Evolutionary conservation across 1,140 invertebrate species (phyloP).

Genomic region (Anoplolepis gracilipes): DNA sequence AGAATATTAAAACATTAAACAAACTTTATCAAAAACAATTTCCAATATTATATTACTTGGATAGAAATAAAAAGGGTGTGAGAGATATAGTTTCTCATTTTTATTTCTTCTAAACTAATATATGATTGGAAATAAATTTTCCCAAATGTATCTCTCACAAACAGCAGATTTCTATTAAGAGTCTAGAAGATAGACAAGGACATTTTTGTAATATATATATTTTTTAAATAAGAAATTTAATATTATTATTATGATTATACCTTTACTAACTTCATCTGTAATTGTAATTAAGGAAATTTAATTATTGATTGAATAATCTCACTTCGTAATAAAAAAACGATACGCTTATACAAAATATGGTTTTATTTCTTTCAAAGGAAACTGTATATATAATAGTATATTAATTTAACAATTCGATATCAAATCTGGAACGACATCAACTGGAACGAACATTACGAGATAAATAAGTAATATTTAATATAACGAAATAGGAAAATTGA

Average conservation of each 20-base stretch:
- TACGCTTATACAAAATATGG: neutral
- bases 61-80: no score
- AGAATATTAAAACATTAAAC: constrained; percentile 53
- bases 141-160: neutral
- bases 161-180: constrained; percentile 9
- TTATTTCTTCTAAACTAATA: constrained; percentile 5
- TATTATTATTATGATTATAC: neutral
- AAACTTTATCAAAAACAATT: neutral
- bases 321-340: constrained; percentile 36
- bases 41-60: no score
- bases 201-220: no score
- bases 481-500: constrained; percentile 54
- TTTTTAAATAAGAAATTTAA: no score
- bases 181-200: no score
- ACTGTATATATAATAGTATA: neutral
- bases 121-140: neutral
- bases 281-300: constrained; percentile 1
- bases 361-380: constrained; percentile 14
- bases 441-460: neutral
- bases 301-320: constrained; percentile 43
- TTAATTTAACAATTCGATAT: constrained; percentile 24
- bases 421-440: neutral
- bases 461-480: constrained; percentile 65
- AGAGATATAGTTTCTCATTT: neutral
- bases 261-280: neutral